Evolutionary conservation across 2,888 invertebrate species (phyloP).

Genomic region (Meiosimyza platycephala): DNA sequence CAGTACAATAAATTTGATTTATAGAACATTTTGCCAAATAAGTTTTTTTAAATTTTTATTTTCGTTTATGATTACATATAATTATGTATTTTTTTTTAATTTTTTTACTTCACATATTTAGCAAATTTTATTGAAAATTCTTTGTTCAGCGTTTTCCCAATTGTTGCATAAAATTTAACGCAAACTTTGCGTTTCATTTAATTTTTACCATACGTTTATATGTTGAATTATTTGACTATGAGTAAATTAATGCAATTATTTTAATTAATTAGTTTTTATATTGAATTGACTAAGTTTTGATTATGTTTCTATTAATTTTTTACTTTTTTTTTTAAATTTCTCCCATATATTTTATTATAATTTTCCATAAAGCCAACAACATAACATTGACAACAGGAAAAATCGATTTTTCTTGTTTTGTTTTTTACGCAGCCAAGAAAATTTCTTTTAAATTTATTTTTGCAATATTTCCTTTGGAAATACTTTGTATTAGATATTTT

Average conservation of each 20-base stretch:
- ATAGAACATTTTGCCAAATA: slow-evolving; percentile 16
- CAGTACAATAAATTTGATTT: slow-evolving; percentile 9
- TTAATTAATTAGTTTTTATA: too few species aligned
- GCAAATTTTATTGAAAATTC: neutral
- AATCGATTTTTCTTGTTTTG: slow-evolving; percentile 21
- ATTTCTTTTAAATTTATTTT: neutral
- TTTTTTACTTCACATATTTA: neutral
- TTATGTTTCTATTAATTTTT: neutral
- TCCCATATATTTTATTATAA: too few species aligned
- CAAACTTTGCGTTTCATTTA: too few species aligned
- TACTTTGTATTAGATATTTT: neutral
- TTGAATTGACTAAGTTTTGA: too few species aligned
- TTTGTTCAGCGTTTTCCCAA: too few species aligned
- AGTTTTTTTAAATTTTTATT: neutral
- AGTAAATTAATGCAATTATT: too few species aligned
- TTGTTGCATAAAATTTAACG: too few species aligned
- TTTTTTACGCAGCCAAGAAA: neutral
- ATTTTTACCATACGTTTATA: too few species aligned
- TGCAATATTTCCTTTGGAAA: neutral
- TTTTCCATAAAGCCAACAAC: neutral
- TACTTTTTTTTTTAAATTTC: neutral
- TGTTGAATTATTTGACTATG: too few species aligned
- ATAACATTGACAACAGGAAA: slow-evolving; percentile 1
- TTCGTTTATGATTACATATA: neutral
- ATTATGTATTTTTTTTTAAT: neutral